Base-by-base conservation (phyloP, 2,797 vertebrate species). In the Pseudochaenichthys georgianus region DNA sequence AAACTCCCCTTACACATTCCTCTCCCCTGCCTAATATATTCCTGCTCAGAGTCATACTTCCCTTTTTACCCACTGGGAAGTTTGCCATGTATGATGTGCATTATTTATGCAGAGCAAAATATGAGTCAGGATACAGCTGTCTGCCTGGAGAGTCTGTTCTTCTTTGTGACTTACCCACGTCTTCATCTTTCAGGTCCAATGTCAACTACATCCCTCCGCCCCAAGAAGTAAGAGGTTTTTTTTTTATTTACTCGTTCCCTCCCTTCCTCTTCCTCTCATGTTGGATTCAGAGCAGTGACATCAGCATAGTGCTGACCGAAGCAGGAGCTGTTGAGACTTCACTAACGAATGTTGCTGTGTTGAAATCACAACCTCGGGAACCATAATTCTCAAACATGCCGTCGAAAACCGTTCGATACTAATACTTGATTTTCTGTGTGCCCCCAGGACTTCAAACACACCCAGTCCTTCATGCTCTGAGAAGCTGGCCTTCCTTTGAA, bases 401-500 rank as follows among this genome's bases (percentile, higher is more conserved):
- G 9, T 13, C 2, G 3, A 50, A 23, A 11, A 46, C 9, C 16
- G 6, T 41, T 10, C 2, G 28, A 21, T 2, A 3, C n/a, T 46
- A 34, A 66, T 80, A 3, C 12, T 28, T 3, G 48, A 1, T 64
- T 64, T 66, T 80, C 4, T 81, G 9, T 83, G 1, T 60, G 23
- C 43, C 16, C 28, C 82, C 94, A 98, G 95, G 97, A 99, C 89
- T 99, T 99, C 93, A 99, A 96, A 96, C 98, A 99, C 87, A 99
- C 97, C 67, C 97, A 98, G 89, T 99, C 98, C 8, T 99, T 99
- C 93, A 95, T 96, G 95, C 93, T 96, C 81, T 95, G 92, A 95
- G 91, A 88, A 82, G 75, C 79, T 28, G 83, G 83, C 78, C 86
- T 87, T 82, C 78, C 71, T 74, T 19, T 46, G 53, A 82, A 41